These are phyloP conservation scores for Mythimna albipuncta DNA, from an alignment of 2,888 invertebrate genomes.

Conservation along the genomic window DNA sequence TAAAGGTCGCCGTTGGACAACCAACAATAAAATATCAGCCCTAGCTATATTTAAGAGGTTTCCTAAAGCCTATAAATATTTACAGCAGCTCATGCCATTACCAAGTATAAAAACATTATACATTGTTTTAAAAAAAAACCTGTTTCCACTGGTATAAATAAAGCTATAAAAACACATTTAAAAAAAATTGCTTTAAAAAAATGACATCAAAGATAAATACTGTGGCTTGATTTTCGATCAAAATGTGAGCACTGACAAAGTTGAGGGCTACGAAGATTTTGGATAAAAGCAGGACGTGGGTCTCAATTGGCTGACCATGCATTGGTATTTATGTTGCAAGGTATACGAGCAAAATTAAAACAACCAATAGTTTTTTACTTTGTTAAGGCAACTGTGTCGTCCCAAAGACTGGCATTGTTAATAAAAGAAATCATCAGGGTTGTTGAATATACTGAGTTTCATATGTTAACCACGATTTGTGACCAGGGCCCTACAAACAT, in stretches of 20 bases:
- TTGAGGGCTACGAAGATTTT: conserved; percentile 52
- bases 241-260: conserved; percentile 38
- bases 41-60: conserved; percentile 18
- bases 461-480: conserved; percentile 45
- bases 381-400: conserved; percentile 49
- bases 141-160: too few species aligned
- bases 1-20: too few species aligned
- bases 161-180: too few species aligned
- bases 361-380: conserved; percentile 59
- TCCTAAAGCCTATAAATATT: conserved; percentile 7
- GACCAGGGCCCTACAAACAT: conserved; percentile 56
- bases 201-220: conserved; percentile 6
- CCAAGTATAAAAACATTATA: neutral
- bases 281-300: conserved; percentile 1
- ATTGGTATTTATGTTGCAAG: conserved; percentile 58
- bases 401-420: conserved; percentile 26
- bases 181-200: too few species aligned
- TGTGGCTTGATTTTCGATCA: conserved; percentile 49
- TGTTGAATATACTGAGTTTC: conserved; percentile 27
- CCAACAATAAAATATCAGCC: neutral
- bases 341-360: conserved; percentile 50
- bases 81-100: neutral
- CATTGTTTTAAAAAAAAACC: conserved; percentile 10
- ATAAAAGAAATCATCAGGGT: neutral
- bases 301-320: conserved; percentile 50